Evolutionary conservation across 2,888 invertebrate species (phyloP), one percentile per base, ranked within the genome.

Genomic region (Zaprionus bogoriensis): DNA sequence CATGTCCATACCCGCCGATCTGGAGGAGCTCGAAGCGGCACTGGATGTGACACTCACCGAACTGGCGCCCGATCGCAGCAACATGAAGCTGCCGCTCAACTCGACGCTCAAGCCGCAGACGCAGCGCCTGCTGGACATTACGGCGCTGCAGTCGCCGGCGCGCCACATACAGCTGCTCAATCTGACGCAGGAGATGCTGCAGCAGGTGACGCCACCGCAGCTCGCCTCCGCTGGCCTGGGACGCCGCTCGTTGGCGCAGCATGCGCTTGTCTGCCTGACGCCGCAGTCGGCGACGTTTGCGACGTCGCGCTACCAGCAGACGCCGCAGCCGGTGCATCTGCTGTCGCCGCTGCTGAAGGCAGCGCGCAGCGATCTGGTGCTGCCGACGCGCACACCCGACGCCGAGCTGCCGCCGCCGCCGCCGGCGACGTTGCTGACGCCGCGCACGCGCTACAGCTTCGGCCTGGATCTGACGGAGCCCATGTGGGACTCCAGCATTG

Each of bases 401-500:
- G 76, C 71, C 0, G 75, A 63, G 68, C 0, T 79, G 47, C 62
- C 55, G n/a, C 14, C 14, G 0, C 46, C 57, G 1, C 17, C 61
- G 7, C 53, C 50, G 9, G 9, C 42, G 9, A 39, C 41, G 1
- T 19, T 47, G 28, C 39, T 52, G 20, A 12, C 36, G 9, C 54
- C 53, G 7, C 44, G 79, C 1, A 76, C 87, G 2, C 79, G 91
- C 7, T 90, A 89, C 54, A 91, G 91, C 7, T 91, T 91, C 57
- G 91, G 91, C 1, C 62, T 91, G 19, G 91, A 91, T 42, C 66
- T 91, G 50, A 89, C 89, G 0, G 91, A 91, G 14, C 88, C 88
- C 3, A 90, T 90, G 0, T 59, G 91, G 19, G 91, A 91, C 47
- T 89, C 90, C 17, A 91, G 91, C 2, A 90, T 91, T 7, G 91